These are phyloP conservation scores for Eucidaris tribuloides DNA, from an alignment of 35 echinoderm and acorn worm genomes.

Conservation along the genomic window DNA sequence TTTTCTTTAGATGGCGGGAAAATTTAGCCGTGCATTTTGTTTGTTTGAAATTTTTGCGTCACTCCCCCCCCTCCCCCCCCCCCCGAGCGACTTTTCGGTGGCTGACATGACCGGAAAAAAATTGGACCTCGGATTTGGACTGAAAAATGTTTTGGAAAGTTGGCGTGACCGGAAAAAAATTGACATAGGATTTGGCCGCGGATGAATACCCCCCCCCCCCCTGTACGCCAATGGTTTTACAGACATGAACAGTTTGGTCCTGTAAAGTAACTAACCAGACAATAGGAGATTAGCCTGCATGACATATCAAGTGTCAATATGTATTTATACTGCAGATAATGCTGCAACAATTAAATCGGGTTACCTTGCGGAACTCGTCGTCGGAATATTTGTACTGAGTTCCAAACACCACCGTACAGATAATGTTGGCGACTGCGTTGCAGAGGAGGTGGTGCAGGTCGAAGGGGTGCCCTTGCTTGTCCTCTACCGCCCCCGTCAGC, in stretches of 20 bases:
- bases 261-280: background rate
- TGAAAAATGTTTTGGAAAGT: too few relatives aligned
- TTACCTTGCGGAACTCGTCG: background rate
- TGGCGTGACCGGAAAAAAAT: too few relatives aligned
- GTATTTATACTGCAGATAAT: background rate
- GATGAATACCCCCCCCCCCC: background rate
- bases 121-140: too few relatives aligned
- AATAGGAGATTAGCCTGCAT: background rate
- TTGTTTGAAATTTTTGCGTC: too few relatives aligned
- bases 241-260: background rate
- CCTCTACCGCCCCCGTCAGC: slow-evolving; percentile 22
- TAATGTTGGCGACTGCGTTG: slow-evolving; percentile 63
- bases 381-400: slow-evolving; percentile 45
- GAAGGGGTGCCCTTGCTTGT: slow-evolving; percentile 9
- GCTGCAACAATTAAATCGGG: background rate
- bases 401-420: slow-evolving; percentile 45
- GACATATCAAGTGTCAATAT: background rate
- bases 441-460: slow-evolving; percentile 37
- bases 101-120: too few relatives aligned
- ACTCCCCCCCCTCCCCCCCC: too few relatives aligned
- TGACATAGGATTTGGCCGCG: too few relatives aligned
- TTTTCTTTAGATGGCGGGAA: too few relatives aligned
- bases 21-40: too few relatives aligned
- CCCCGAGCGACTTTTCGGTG: too few relatives aligned
- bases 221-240: background rate